Evolutionary conservation across 1,140 invertebrate genomes (phyloP).

Genomic region (Andrena cerasifolii): DNA sequence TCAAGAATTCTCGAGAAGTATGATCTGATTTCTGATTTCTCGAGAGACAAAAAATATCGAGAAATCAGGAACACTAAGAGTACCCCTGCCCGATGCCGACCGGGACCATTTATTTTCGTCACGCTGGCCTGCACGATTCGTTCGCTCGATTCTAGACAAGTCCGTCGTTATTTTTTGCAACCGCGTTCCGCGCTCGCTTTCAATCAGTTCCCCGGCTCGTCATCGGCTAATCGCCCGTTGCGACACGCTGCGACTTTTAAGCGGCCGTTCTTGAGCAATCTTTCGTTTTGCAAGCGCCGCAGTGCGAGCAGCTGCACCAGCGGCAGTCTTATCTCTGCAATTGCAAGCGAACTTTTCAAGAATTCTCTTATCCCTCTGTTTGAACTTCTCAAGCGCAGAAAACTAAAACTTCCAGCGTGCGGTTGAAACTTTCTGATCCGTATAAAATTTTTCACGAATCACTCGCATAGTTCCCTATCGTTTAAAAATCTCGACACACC

Average conservation of each 20-base stretch:
- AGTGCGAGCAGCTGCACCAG: neutral
- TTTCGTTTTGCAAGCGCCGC: neutral
- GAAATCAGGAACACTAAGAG: too few relatives aligned
- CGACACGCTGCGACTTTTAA: neutral
- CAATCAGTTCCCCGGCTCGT: neutral
- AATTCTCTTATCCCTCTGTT: too few relatives aligned
- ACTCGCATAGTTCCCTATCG: too few relatives aligned
- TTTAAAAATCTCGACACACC: too few relatives aligned
- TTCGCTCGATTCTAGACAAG: conserved; percentile 38
- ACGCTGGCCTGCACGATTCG: conserved; percentile 14
- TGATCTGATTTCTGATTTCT: too few relatives aligned
- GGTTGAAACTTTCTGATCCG: too few relatives aligned
- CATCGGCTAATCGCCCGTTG: neutral
- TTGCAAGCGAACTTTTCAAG: too few relatives aligned
- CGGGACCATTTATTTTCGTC: conserved; percentile 39
- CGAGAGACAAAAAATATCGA: too few relatives aligned
- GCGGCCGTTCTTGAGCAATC: neutral
- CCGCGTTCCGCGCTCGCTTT: conserved; percentile 9
- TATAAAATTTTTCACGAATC: too few relatives aligned
- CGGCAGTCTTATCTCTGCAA: neutral
- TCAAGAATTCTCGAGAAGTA: too few relatives aligned
- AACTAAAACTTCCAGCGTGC: too few relatives aligned
- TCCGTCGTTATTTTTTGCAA: conserved; percentile 35
- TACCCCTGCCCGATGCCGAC: neutral
- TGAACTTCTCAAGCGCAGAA: too few relatives aligned